Evolutionary conservation across 2,113 vertebrate genomes (phyloP), one percentile per base, ranked within the genome.

Genomic region (Serilophus lunatus): DNA sequence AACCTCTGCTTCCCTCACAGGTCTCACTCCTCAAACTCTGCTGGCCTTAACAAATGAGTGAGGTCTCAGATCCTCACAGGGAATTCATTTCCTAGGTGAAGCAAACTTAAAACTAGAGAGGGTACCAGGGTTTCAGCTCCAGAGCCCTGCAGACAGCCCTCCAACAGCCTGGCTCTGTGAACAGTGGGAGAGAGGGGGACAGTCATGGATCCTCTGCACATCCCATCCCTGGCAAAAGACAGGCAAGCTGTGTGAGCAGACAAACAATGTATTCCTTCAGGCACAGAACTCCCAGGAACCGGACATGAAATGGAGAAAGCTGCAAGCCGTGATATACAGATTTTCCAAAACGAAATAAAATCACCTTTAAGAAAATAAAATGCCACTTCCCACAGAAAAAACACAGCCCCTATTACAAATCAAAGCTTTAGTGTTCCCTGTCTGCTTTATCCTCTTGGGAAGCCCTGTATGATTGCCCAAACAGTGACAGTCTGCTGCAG

Each of bases 301-400:
- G n/a, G 4, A 57, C 5, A 38, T 13, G 31, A 65, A 93, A 69
- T 3, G 26, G 25, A 75, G 51, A 80, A 78, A 63, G 45, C 65
- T 75, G 49, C n/a, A 76, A 68, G 79, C 38, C 81, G 13, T 6
- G 13, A 77, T 3, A 50, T 0, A 47, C 12, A 54, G 29, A 59
- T 75, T 31, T 89, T 71, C 49, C 60, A 89, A 89, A 89, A 54
- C 6, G 5, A 92, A 92, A 89, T 56, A 89, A 85, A 84, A 89
- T 56, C 42, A 83, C 36, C 33, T 45, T 42, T 42, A 93, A 76
- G 35, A 71, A 87, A 35, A 82, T 24, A 35, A 0, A 18, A 80
- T 45, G 24, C 7, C 57, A 45, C 38, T 44, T 19, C 84, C 38
- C 44, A 65, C 23, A 88, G 50, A 61, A 88, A 88, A 79, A 69